Evolutionary conservation across 2,888 invertebrate genomes (phyloP).

Genomic region (Cheilosia pagana): DNA sequence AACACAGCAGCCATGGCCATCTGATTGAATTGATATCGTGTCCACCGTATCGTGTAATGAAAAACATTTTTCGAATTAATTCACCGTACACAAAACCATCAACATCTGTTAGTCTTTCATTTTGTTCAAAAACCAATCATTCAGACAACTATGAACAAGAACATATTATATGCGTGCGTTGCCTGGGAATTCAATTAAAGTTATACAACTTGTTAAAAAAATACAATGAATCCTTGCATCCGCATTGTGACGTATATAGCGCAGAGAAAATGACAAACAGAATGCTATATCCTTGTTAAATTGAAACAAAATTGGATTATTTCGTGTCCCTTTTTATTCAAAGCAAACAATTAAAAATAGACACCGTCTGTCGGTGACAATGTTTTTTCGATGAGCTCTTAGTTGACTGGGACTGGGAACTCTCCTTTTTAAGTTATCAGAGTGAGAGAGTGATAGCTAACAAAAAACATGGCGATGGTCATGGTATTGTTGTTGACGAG

Average conservation of each 20-base stretch:
- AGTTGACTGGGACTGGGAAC: too few relatives aligned
- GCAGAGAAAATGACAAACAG: not conserved
- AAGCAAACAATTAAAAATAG: conserved; percentile 19
- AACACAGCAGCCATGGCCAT: too few relatives aligned
- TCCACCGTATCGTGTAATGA: not conserved
- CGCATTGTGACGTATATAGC: too few relatives aligned
- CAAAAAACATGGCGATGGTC: too few relatives aligned
- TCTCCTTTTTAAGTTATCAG: not conserved
- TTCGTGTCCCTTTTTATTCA: not conserved
- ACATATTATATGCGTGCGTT: too few relatives aligned
- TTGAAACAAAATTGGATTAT: conserved; percentile 12
- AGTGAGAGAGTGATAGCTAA: not conserved
- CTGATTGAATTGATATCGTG: too few relatives aligned
- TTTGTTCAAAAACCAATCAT: conserved; percentile 20
- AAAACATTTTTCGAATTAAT: conserved; percentile 31
- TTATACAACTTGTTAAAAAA: too few relatives aligned
- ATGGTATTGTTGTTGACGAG: not conserved
- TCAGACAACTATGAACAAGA: not conserved
- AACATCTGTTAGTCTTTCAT: conserved; percentile 7
- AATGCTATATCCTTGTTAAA: not conserved
- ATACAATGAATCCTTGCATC: too few relatives aligned
- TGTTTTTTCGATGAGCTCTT: conserved; percentile 8
- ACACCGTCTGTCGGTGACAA: not conserved
- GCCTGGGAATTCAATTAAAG: too few relatives aligned
- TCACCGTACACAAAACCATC: conserved; percentile 8